Conservation (phyloP, 2,113 vertebrate species). For the Accipiter virgatus region DNA sequence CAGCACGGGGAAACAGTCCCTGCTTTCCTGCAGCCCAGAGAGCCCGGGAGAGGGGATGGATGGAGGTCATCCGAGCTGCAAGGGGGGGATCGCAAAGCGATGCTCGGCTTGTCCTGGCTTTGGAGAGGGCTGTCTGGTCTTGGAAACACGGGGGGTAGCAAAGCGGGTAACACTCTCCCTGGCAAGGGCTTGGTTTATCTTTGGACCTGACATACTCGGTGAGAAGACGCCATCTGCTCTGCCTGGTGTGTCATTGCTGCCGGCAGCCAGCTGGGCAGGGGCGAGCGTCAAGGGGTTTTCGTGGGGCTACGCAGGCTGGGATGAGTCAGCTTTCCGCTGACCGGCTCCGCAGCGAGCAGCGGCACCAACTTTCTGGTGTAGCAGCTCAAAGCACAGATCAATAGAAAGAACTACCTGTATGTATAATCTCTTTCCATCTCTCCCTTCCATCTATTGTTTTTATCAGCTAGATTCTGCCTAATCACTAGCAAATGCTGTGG, state of each 20-base stretch:
- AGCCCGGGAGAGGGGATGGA: not conserved
- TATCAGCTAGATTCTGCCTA: not conserved
- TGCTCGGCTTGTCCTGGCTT: not conserved
- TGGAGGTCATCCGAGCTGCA: not conserved
- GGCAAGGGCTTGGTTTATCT: not conserved
- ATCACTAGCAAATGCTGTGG: not conserved
- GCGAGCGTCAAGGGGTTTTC: not conserved
- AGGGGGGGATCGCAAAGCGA: accelerated
- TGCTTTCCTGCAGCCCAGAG: not conserved
- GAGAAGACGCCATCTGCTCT: not conserved
- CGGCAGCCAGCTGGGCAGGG: not conserved
- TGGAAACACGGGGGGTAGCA: accelerated
- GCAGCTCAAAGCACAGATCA: not conserved
- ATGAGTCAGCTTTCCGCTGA: not conserved
- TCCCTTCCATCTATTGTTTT: accelerated
- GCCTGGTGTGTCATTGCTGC: not conserved
- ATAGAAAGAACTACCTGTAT: not conserved
- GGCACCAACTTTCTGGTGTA: not conserved
- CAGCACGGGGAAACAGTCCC: not conserved
- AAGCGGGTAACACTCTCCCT: not conserved
- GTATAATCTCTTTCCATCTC: not conserved
- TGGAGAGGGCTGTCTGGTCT: not conserved
- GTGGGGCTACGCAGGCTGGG: not conserved
- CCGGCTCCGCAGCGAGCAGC: not conserved
- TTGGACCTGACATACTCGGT: not conserved